A percentile compares a stretch with the other conserved stretches of the same genome.
Conservation (phyloP, 2,797 vertebrate species). For the Dermochelys coriacea region DNA sequence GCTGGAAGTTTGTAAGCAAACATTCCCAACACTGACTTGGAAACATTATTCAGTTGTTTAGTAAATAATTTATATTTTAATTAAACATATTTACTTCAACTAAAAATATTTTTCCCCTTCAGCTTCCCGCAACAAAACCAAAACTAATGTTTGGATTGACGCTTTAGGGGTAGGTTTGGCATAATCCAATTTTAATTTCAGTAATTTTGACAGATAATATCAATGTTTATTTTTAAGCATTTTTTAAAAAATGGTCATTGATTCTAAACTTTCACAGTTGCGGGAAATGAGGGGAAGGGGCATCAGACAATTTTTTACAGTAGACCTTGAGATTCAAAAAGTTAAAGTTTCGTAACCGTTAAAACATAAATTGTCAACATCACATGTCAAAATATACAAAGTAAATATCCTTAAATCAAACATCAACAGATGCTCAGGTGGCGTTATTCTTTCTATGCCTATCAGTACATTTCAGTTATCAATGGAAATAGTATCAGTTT, state of each 20-base stretch:
- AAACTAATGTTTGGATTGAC: not conserved
- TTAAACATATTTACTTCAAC: fast-evolving
- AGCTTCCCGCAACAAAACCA: not conserved
- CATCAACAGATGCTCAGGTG: not conserved
- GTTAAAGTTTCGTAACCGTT: not conserved
- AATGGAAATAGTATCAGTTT: no score
- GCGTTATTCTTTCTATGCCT: not conserved
- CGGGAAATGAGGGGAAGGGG: no score
- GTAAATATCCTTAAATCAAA: not conserved
- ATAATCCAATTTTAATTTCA: not conserved
- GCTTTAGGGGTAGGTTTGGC: not conserved
- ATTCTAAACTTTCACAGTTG: not conserved
- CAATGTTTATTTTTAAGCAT: not conserved
- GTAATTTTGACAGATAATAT: not conserved
- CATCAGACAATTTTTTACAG: no score
- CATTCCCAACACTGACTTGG: not conserved
- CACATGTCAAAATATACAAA: not conserved
- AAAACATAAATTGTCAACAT: not conserved
- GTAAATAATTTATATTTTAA: not conserved
- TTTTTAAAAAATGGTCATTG: not conserved
- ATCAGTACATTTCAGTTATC: no score
- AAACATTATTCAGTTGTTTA: not conserved
- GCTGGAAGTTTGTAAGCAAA: not conserved
- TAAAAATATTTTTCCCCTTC: not conserved
- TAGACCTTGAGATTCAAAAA: no score